Evolutionary conservation across 1,140 invertebrate species (phyloP), one percentile per base, ranked within the genome.

Genomic region (Ceratitis capitata): DNA sequence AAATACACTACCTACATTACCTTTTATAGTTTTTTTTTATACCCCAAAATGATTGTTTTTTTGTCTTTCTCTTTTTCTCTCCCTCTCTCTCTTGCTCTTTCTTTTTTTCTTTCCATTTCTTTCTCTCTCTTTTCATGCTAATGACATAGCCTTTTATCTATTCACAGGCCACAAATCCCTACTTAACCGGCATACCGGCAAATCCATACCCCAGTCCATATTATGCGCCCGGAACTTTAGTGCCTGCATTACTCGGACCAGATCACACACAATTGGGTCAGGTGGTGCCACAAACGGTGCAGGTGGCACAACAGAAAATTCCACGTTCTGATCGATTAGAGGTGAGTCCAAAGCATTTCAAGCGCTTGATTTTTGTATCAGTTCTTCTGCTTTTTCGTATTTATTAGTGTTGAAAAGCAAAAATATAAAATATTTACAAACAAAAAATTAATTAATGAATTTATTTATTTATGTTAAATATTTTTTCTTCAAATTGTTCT

Each of bases 321-420:
- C 96, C 97, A 86, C 95, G 98, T 92, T 97, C 97, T 91, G 98
- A 98, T 93, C 95, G 98, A 94, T 95, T 98, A 93, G 98, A 98
- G 97, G 98, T 98, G 95, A 94, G 95, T 90, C 39, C 32, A 84
- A 61, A 82, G 35, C 64, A 84, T 45, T 69, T 86, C 69, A 78
- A 83, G 64, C 23, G n/a, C 35, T 61, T 26, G 19, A 61, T 7
- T 58, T 42, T 56, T 74, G n/a, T n/a, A n/a, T n/a, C n/a, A 29
- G 19, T 85, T 58, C n/a, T 82, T 78, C 29, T 32, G 39, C 39
- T 78, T 78, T 74, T n/a, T n/a, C n/a, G n/a, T n/a, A n/a, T n/a
- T n/a, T n/a, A n/a, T n/a, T n/a, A n/a, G n/a, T n/a, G n/a, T n/a
- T n/a, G n/a, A n/a, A n/a, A n/a, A n/a, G n/a, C n/a, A n/a, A n/a